Base-by-base conservation (phyloP, 2,797 vertebrate species). In the Platyrinchus mystaceus region DNA sequence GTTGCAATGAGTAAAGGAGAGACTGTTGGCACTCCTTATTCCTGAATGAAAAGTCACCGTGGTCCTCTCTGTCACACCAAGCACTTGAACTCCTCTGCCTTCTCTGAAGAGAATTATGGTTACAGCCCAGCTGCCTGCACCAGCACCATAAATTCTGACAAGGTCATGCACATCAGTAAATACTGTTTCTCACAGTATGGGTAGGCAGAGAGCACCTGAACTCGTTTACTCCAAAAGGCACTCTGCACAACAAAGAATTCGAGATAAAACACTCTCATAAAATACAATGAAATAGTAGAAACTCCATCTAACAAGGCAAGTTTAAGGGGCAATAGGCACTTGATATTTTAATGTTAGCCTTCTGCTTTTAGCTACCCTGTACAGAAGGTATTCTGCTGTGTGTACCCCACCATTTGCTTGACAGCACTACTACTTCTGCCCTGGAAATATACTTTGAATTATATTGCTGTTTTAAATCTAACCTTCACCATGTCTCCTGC, bases 141-240 rank as follows among this genome's bases (percentile, higher is more conserved):
- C 41, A 73, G 32, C 10, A 43, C 76, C 73, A 76, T 86, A 90
- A 96, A 96, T 88, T 73, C 76, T 86, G 79, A 84, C 44, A 76
- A 76, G 84, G 73, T 93, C 73, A 58, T 3, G 20, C 18, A 49
- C 66, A 84, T 59, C 73, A 55, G 67, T 96, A 96, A 88, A 90
- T 79, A 76, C 28, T 2, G 8, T 28, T 81, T 84, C 69, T 71
- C 28, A 26, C 12, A 75, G 80, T 37, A 17, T 5, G n/a, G 12
- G 46, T 75, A 78, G 71, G 64, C 64, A 68, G 20, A 53, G 28
- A 84, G 41, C 44, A 15, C 15, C 50, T 69, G 43, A 73, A 87
- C 21, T 75, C 28, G 2, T 34, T 27, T 78, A 53, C 23, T 86
- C 60, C 39, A 74, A 84, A 80, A 87, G 27, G 7, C 50, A 59